phyloP scores from a whole-genome alignment of 53 echinoderm and acorn worm genomes.

The Antedon mediterranea region DNA sequence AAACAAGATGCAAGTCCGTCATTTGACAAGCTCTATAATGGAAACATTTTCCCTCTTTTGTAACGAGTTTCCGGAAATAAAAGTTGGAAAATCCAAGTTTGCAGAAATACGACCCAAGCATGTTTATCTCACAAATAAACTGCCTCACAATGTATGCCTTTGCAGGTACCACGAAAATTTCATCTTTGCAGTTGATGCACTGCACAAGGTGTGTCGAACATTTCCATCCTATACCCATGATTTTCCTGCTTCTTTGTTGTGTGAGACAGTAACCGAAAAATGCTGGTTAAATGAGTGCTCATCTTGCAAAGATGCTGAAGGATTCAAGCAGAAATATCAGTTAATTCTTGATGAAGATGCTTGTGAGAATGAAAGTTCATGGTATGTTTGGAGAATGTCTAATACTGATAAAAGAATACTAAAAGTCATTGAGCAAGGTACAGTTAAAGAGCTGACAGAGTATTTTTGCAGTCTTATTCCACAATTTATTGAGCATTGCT shows the following conservation, averaged over 20 bases:
- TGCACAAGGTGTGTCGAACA: constrained; percentile 9
- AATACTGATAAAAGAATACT: no score
- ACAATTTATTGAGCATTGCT: constrained; percentile 32
- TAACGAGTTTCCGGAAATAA: constrained; percentile 11
- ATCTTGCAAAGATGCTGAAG: constrained; percentile 1
- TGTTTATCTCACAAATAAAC: constrained; percentile 22
- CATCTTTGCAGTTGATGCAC: no score
- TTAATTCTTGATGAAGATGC: no score
- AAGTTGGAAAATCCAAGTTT: constrained; percentile 26
- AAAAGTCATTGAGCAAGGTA: no score
- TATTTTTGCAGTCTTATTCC: constrained; percentile 17
- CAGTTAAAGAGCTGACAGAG: no score
- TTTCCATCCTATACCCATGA: constrained; percentile 11
- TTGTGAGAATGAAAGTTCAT: no score
- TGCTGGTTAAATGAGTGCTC: constrained; percentile 26
- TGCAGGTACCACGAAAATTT: constrained; percentile 36
- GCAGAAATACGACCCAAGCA: constrained; percentile 27
- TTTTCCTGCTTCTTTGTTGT: constrained; percentile 3
- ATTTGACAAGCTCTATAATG: constrained; percentile 22
- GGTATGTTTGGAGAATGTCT: no score
- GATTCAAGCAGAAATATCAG: constrained; percentile 2
- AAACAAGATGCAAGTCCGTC: constrained; percentile 8
- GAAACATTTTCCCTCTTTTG: constrained; percentile 19
- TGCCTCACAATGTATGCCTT: constrained; percentile 37
- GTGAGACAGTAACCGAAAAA: neutral